Conservation (phyloP, 2,888 invertebrate genomes). For the Lithodes maja region DNA sequence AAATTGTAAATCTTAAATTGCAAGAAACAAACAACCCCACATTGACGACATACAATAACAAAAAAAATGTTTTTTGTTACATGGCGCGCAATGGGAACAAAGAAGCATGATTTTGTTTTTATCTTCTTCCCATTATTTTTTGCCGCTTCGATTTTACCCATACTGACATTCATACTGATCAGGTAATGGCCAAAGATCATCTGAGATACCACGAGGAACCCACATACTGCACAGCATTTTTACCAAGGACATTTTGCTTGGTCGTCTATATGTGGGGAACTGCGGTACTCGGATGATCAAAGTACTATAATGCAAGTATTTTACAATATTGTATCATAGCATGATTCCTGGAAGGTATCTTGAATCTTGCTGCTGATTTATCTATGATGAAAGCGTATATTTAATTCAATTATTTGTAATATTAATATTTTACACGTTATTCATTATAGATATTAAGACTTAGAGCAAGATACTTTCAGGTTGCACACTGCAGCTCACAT, state of each 20-base stretch:
- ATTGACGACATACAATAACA: background rate
- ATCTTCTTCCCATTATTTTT: constrained; percentile 40
- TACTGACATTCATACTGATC: background rate
- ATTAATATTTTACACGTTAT: background rate
- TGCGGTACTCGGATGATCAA: constrained; percentile 17
- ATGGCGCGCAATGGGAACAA: background rate
- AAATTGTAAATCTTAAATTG: background rate
- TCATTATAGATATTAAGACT: constrained; percentile 16
- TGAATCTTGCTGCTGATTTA: background rate
- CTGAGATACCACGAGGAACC: background rate
- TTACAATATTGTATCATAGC: constrained; percentile 42
- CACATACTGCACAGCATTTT: background rate
- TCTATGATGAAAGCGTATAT: background rate
- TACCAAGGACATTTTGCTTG: background rate
- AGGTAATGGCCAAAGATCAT: background rate
- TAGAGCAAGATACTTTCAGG: constrained; percentile 28
- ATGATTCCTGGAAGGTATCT: constrained; percentile 32
- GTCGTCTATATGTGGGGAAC: background rate
- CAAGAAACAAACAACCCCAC: background rate
- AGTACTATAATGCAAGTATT: constrained; percentile 29
- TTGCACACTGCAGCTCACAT: constrained; percentile 47
- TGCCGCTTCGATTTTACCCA: constrained; percentile 33
- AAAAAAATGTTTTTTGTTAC: background rate
- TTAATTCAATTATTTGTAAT: background rate
- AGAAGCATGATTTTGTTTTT: constrained; percentile 31